A percentile compares a stretch with the other conserved stretches of the same genome.
Conservation (phyloP, 2,113 vertebrate genomes). For the Sinocyclocheilus anshuiensis region DNA sequence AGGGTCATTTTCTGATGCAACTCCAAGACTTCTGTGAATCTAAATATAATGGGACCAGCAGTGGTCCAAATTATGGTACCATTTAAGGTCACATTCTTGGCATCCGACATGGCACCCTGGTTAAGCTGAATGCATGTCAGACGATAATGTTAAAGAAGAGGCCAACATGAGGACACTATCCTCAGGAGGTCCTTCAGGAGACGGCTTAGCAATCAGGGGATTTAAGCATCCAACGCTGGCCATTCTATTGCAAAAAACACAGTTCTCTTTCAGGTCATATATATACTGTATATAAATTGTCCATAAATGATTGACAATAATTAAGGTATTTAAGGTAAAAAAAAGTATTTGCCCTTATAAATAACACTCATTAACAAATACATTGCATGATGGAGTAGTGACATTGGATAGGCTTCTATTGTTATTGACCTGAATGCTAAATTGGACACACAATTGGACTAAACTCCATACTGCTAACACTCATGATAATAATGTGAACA, state of each 20-base stretch:
- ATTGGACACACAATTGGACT: neutral
- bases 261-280: neutral
- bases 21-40: conserved; percentile 38
- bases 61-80: conserved; percentile 23
- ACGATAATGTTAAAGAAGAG: conserved; percentile 26
- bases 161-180: conserved; percentile 19
- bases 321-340: too few relatives aligned
- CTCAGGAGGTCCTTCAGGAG: conserved; percentile 5
- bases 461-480: neutral
- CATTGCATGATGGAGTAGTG: neutral
- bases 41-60: conserved; percentile 34
- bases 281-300: neutral
- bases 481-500: neutral
- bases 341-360: neutral
- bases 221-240: neutral
- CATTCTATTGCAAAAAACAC: neutral
- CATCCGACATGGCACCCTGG: conserved; percentile 29
- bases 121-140: conserved; percentile 32
- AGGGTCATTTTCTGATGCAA: conserved; percentile 60
- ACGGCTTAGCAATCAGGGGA: neutral
- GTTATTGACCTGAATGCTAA: neutral
- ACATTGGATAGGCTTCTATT: neutral
- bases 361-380: neutral
- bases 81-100: conserved; percentile 38
- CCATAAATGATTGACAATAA: too few relatives aligned